A percentile compares a stretch with the other conserved stretches of the same genome.
These are phyloP conservation scores for Phalloptychus januarius DNA, from an alignment of 2,797 vertebrate genomes.

Conservation along the genomic window DNA sequence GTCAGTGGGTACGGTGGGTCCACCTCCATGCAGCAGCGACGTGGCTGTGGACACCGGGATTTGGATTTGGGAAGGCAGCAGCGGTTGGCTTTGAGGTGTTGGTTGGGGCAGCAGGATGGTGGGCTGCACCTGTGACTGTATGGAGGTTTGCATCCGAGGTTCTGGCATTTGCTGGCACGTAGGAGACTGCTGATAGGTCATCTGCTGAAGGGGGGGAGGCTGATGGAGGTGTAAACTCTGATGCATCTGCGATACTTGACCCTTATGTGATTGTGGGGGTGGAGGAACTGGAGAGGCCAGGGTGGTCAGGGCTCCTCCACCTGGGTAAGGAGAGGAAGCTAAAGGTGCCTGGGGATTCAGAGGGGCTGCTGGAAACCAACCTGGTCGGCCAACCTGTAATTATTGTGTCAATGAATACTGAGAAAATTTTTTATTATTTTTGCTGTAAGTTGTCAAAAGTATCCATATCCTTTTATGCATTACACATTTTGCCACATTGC, in stretches of 20 bases:
- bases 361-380: constrained; percentile 78
- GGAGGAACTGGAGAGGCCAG: constrained; percentile 62
- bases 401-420: constrained; percentile 30
- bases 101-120: constrained; percentile 59
- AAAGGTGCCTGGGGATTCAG: constrained; percentile 67
- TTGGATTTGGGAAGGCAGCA: constrained; percentile 72
- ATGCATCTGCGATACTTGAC: constrained; percentile 69
- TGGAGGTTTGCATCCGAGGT: constrained; percentile 63
- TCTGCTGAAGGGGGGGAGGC: constrained; percentile 72
- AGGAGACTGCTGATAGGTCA: constrained; percentile 73
- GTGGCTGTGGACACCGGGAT: constrained; percentile 59
- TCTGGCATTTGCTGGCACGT: constrained; percentile 68
- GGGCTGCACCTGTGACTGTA: constrained; percentile 64
- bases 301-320: constrained; percentile 62
- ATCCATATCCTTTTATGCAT: too few species aligned
- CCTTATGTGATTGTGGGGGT: constrained; percentile 60
- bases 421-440: constrained; percentile 2
- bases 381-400: constrained; percentile 66
- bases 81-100: constrained; percentile 67
- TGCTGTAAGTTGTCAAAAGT: not conserved
- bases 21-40: constrained; percentile 52
- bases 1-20: constrained; percentile 57
- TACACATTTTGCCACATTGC: not conserved
- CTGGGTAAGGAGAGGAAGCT: constrained; percentile 65
- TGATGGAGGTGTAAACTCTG: constrained; percentile 77